phyloP scores from a whole-genome alignment of 2,888 invertebrate genomes.

The Brachyptera risi region DNA sequence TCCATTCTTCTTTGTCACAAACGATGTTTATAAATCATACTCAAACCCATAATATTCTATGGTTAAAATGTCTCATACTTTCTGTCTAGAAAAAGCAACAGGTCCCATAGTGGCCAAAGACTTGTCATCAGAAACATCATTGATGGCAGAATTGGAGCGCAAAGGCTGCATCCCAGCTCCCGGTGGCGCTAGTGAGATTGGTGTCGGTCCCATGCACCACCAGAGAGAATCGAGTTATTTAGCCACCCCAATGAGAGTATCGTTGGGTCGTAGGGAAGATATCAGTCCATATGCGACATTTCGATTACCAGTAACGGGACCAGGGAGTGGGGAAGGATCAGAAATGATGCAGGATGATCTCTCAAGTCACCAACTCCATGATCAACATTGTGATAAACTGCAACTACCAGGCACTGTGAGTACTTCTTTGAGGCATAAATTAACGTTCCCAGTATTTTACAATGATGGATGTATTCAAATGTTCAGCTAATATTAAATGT shows the following conservation, averaged over 20 bases:
- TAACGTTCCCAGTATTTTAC: no score
- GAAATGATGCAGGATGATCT: background rate
- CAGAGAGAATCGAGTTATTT: conserved; percentile 24
- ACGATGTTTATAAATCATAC: no score
- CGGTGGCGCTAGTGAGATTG: conserved; percentile 1
- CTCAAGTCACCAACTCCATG: conserved; percentile 4
- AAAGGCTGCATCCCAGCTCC: conserved; percentile 17
- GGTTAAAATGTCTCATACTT: background rate
- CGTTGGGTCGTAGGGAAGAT: conserved; percentile 28
- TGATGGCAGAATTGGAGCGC: conserved; percentile 25
- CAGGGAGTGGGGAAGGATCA: background rate
- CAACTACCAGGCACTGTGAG: conserved; percentile 24
- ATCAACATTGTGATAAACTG: conserved; percentile 24
- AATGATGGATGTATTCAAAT: no score
- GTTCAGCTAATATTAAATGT: no score
- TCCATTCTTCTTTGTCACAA: background rate
- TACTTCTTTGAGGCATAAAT: no score
- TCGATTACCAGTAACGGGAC: conserved; percentile 25
- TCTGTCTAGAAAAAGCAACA: conserved; percentile 18
- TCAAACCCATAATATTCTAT: background rate
- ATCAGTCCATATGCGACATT: conserved; percentile 31
- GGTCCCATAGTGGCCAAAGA: conserved; percentile 14
- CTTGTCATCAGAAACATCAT: conserved; percentile 22
- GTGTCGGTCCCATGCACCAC: background rate
- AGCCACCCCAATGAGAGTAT: conserved; percentile 31